These are phyloP conservation scores for Trogon surrucura DNA, from an alignment of 2,113 vertebrate genomes.

Conservation along the genomic window DNA sequence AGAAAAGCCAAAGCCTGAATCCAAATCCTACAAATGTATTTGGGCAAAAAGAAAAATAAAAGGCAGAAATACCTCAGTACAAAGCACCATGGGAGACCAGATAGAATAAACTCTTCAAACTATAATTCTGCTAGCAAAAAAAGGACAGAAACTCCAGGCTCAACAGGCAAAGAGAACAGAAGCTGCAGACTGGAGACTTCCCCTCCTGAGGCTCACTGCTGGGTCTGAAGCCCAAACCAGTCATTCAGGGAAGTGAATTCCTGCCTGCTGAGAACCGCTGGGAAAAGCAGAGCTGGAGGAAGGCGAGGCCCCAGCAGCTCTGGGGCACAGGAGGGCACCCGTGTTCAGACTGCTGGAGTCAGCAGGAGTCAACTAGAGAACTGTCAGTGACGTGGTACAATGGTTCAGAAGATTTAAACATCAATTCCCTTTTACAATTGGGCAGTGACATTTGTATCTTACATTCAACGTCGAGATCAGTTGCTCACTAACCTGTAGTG, in stretches of 20 bases:
- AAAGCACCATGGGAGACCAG: background rate
- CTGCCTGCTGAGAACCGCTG: background rate
- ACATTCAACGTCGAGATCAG: background rate
- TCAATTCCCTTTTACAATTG: background rate
- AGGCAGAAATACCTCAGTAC: background rate
- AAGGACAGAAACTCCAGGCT: background rate
- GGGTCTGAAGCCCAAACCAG: background rate
- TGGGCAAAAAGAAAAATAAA: background rate
- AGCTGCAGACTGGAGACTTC: background rate
- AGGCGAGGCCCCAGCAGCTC: background rate
- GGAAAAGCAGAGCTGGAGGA: background rate
- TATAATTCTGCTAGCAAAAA: background rate
- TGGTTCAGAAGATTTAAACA: background rate
- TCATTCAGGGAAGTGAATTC: background rate
- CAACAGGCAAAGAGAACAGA: no score
- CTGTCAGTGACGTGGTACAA: background rate
- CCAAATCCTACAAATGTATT: background rate
- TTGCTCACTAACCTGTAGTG: conserved; percentile 59
- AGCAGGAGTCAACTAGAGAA: background rate
- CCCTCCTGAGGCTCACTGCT: background rate
- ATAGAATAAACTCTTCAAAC: background rate
- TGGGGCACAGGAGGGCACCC: background rate
- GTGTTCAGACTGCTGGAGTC: background rate
- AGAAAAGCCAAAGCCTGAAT: background rate
- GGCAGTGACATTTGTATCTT: background rate